Base-by-base conservation (phyloP, 1,140 invertebrate species). In the Drosophila nigrodunni region DNA sequence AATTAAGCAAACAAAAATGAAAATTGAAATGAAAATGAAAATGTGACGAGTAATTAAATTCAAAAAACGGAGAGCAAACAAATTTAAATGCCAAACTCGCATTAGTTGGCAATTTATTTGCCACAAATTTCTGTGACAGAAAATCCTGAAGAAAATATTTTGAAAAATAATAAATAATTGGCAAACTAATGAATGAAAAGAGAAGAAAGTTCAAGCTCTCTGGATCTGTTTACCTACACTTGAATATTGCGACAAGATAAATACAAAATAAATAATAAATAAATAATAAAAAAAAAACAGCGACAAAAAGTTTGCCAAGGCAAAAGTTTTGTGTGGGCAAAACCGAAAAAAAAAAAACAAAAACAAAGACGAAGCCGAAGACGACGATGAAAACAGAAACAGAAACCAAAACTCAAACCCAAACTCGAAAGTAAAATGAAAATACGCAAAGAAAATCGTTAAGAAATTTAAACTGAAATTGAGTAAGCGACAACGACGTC, bases 381-480 rank as follows among this genome's bases (percentile, higher is more conserved):
- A 7, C 9, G 41, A 34, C 15, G 25, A 18, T 11, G 15, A 30
- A 13, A 47, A 59, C 50, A 18, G 37, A 50, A 39, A 15, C 15
- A 21, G 8, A 49, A 58, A 54, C 18, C 6, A 15, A 61, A 61
- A 25, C 11, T 54, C 25, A 30, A 30, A 30, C 25, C 6, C 25
- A 30, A 30, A 30, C 25, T 30, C 25, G 6, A 5, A 30, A 30
- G 21, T 11, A 15, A 52, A 49, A 30, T 9, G 44, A 15, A 34
- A 21, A 30, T 55, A 2, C 41, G n/a, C 10, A 43, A 43, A n/a
- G 54, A 58, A 73, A 85, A 69, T 70, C 50, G 71, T 55, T 64
- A 70, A 79, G 69, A 78, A 87, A 74, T 76, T 87, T 74, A 81
- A 87, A 78, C 74, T 67, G 47, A 80, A 89, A 88, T 82, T 76